Conservation (phyloP, 2,888 invertebrate species). For the Pristionchus arcanus region DNA sequence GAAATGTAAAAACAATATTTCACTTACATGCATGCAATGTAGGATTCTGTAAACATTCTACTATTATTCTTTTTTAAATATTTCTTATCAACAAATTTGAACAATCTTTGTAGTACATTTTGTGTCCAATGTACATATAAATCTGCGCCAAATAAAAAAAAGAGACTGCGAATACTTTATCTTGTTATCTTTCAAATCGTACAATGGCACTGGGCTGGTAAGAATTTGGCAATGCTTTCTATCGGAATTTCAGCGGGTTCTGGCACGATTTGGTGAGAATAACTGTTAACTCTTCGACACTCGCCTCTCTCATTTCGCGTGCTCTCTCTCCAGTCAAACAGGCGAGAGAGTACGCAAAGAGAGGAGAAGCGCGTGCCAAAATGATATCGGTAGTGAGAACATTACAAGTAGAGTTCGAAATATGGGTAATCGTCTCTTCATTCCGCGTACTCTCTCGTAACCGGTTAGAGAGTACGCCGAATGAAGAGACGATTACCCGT, state of each 20-base stretch:
- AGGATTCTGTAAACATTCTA: neutral
- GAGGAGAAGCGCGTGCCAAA: too few species aligned
- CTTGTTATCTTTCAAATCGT: neutral
- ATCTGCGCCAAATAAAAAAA: neutral
- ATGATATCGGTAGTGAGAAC: neutral
- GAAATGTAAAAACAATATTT: neutral
- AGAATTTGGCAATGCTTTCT: conserved; percentile 21
- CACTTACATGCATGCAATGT: neutral
- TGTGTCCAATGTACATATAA: too few species aligned
- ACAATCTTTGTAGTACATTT: too few species aligned
- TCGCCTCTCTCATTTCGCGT: too few species aligned
- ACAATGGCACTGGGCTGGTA: conserved; percentile 23
- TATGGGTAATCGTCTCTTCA: too few species aligned
- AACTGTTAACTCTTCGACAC: too few species aligned
- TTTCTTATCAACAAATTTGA: neutral
- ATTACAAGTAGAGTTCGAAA: too few species aligned
- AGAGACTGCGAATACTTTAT: neutral
- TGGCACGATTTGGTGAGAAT: neutral
- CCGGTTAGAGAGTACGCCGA: too few species aligned
- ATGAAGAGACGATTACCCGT: too few species aligned
- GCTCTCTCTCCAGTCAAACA: too few species aligned
- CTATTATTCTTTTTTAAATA: neutral
- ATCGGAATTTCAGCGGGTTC: neutral
- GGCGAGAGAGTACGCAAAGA: too few species aligned
- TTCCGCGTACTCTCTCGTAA: too few species aligned